phyloP scores from a whole-genome alignment of 2,113 vertebrate genomes.

The Phoxinus phoxinus region DNA sequence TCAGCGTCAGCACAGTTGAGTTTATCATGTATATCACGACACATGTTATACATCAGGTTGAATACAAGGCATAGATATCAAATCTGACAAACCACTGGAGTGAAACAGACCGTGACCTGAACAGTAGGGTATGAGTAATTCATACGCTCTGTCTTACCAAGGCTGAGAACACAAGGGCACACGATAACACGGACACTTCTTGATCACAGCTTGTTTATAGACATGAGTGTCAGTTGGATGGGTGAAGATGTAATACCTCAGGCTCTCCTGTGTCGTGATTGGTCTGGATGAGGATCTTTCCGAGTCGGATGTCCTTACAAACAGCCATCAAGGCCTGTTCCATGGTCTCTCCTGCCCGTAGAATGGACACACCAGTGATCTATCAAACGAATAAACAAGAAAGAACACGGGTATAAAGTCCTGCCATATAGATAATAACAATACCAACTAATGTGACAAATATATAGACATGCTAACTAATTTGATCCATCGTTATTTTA shows the following conservation, averaged over 20 bases:
- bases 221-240: constrained; percentile 45
- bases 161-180: constrained; percentile 17
- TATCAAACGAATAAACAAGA: constrained; percentile 58
- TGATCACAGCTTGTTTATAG: constrained; percentile 4
- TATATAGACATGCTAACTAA: no score
- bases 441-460: no score
- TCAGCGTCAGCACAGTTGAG: background rate
- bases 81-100: background rate
- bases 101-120: constrained; percentile 10
- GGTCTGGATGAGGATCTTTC: constrained; percentile 94
- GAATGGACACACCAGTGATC: constrained; percentile 89
- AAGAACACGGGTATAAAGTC: background rate
- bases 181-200: background rate
- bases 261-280: constrained; percentile 90
- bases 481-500: no score
- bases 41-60: background rate
- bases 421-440: background rate
- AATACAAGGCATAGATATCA: background rate
- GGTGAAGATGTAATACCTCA: constrained; percentile 65
- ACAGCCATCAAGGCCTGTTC: constrained; percentile 88
- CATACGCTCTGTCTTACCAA: background rate
- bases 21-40: background rate
- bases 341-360: constrained; percentile 91
- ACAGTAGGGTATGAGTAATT: background rate
- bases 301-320: constrained; percentile 90